phyloP scores from a whole-genome alignment of 2,888 invertebrate genomes.

The Watsonalla cultraria region DNA sequence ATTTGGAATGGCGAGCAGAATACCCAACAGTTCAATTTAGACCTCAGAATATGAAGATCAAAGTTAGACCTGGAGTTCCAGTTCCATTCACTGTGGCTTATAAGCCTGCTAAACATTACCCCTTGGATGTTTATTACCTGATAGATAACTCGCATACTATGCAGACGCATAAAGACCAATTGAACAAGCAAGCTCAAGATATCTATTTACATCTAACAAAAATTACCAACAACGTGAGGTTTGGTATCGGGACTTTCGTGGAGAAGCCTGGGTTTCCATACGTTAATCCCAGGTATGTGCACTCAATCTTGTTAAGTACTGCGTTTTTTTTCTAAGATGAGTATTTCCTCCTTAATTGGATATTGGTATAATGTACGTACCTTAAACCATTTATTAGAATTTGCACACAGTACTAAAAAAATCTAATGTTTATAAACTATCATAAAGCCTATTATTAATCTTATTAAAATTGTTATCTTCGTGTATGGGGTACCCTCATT shows the following conservation, averaged over 20 bases:
- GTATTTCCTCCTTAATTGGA: constrained; percentile 4
- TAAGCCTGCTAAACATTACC: constrained; percentile 84
- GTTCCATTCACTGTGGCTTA: constrained; percentile 65
- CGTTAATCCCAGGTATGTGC: constrained; percentile 51
- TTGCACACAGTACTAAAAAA: too few relatives aligned
- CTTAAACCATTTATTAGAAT: too few relatives aligned
- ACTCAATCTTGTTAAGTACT: constrained; percentile 2
- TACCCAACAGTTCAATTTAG: constrained; percentile 60
- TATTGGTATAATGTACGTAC: too few relatives aligned
- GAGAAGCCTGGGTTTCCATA: constrained; percentile 84
- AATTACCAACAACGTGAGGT: constrained; percentile 81
- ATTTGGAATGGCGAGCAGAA: constrained; percentile 17
- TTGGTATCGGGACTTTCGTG: constrained; percentile 84
- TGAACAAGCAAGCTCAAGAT: constrained; percentile 68
- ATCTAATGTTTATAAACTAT: too few relatives aligned
- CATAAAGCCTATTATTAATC: too few relatives aligned
- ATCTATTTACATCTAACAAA: constrained; percentile 69
- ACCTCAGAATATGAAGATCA: constrained; percentile 75
- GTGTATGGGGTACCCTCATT: too few relatives aligned
- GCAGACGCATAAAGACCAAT: constrained; percentile 74
- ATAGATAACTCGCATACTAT: constrained; percentile 90
- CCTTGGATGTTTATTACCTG: constrained; percentile 90
- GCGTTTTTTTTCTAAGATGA: constrained; percentile 31
- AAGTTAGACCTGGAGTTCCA: constrained; percentile 65
- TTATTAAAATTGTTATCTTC: too few relatives aligned